phyloP scores from a whole-genome alignment of 2,888 invertebrate genomes.

The Andricus curvator region DNA sequence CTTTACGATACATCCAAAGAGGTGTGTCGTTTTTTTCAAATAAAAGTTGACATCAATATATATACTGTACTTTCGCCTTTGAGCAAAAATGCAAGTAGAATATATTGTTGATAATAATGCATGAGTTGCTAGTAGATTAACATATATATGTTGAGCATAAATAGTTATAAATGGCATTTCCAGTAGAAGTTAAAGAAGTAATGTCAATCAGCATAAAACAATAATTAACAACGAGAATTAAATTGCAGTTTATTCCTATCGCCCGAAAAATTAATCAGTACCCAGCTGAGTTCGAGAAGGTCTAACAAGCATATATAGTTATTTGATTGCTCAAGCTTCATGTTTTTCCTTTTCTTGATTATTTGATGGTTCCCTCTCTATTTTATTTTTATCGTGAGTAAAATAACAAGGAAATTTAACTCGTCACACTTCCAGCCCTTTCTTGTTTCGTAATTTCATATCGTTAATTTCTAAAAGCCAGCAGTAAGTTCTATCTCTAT shows the following conservation, averaged over 20 bases:
- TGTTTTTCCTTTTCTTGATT: not conserved
- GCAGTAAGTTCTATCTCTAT: not conserved
- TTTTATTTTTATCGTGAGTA: not conserved
- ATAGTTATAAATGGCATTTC: not conserved
- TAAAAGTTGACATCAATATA: constrained; percentile 9
- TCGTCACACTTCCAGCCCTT: constrained; percentile 21
- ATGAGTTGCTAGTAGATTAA: not conserved
- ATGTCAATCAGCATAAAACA: not conserved
- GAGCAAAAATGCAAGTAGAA: not conserved
- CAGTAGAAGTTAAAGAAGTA: not conserved
- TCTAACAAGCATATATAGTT: not conserved
- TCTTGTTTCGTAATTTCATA: constrained; percentile 19
- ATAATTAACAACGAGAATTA: constrained; percentile 17
- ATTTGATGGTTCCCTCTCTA: not conserved
- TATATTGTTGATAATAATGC: not conserved
- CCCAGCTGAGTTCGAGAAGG: not conserved
- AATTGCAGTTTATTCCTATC: constrained; percentile 4
- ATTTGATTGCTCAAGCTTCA: not conserved
- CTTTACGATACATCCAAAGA: constrained; percentile 25
- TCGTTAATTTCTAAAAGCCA: constrained; percentile 27
- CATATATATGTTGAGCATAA: not conserved
- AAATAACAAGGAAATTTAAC: not conserved
- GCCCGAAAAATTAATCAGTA: not conserved
- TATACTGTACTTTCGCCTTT: not conserved
- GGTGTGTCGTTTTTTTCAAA: not conserved